Evolutionary conservation across 1,140 invertebrate genomes (phyloP).

Genomic region (Agrypnia vestita): DNA sequence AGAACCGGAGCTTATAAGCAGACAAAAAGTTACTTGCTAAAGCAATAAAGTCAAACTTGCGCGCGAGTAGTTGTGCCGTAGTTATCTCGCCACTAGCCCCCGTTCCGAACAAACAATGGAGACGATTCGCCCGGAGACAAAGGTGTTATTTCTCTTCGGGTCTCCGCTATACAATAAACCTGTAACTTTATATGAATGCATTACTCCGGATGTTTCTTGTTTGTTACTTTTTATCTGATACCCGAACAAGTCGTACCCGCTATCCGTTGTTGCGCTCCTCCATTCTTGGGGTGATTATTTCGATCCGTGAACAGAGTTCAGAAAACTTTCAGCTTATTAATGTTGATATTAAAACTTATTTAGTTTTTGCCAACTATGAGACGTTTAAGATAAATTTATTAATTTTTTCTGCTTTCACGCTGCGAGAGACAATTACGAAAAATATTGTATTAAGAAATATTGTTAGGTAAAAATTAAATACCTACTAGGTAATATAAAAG

Average conservation of each 20-base stretch:
- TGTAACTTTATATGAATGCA: conserved; percentile 36
- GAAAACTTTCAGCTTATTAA: too few relatives aligned
- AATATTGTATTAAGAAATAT: too few relatives aligned
- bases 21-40: conserved; percentile 10
- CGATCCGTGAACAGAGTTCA: background rate
- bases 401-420: too few relatives aligned
- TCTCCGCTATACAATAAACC: conserved; percentile 29
- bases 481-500: too few relatives aligned
- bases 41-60: conserved; percentile 15
- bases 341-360: too few relatives aligned
- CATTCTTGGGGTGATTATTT: background rate
- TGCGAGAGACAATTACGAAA: too few relatives aligned
- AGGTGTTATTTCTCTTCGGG: conserved; percentile 44
- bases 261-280: background rate
- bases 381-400: too few relatives aligned
- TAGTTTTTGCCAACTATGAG: too few relatives aligned
- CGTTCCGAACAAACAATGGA: conserved; percentile 28
- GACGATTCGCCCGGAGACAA: conserved; percentile 32
- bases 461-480: too few relatives aligned
- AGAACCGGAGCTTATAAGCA: conserved; percentile 21
- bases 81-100: background rate
- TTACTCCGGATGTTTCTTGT: conserved; percentile 23
- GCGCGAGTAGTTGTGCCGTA: background rate
- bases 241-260: background rate
- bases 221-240: conserved; percentile 38